These are phyloP conservation scores for Psilopsiagon aymara DNA, from an alignment of 2,113 vertebrate species.

Conservation along the genomic window DNA sequence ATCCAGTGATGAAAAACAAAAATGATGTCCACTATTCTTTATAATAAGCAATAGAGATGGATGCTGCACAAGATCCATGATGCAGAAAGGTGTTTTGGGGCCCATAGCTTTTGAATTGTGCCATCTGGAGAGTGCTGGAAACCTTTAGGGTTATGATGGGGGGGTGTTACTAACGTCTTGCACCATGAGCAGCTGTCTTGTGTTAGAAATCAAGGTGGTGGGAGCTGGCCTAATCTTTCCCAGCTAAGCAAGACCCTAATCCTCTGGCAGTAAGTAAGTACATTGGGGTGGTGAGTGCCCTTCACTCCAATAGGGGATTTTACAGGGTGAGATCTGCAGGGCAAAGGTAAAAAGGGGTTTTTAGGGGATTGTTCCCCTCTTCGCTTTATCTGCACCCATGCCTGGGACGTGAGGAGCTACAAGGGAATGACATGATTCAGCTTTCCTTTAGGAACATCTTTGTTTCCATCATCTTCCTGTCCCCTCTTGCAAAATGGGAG, in stretches of 20 bases:
- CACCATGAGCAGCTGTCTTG: neutral
- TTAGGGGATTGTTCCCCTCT: neutral
- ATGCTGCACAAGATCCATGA: rapidly evolving
- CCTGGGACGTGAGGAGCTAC: neutral
- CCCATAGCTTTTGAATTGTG: neutral
- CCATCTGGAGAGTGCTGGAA: neutral
- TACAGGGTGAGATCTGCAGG: neutral
- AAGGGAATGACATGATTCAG: neutral
- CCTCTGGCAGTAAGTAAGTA: neutral
- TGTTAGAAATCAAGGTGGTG: neutral
- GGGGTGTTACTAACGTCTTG: too few relatives aligned
- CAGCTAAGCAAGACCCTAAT: neutral
- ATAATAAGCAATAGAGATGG: neutral
- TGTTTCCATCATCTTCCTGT: neutral
- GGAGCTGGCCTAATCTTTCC: neutral
- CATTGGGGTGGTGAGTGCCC: neutral
- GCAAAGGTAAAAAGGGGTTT: neutral
- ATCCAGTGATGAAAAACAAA: neutral
- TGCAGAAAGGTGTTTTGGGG: neutral
- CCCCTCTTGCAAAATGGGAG: neutral
- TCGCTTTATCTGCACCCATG: neutral
- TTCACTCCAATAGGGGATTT: neutral
- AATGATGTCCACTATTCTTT: neutral
- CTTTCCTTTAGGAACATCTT: neutral
- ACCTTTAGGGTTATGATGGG: neutral